phyloP scores from a whole-genome alignment of 2,888 invertebrate genomes.

The Zelleria hepariella region DNA sequence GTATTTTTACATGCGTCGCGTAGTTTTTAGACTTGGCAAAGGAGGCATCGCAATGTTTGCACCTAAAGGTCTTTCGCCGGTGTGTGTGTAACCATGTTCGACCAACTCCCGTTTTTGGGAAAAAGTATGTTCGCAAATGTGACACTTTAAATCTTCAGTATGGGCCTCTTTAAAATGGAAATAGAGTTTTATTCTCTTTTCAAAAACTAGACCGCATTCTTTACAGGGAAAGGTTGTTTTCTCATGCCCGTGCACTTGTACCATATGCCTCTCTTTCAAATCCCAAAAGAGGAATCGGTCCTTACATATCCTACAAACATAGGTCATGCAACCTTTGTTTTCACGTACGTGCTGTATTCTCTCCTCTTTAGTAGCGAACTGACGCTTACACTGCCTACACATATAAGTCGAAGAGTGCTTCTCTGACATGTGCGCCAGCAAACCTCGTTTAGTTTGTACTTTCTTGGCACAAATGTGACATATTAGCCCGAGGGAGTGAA shows the following conservation, averaged over 20 bases:
- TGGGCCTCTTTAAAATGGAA: conserved; percentile 6
- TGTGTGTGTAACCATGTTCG: conserved; percentile 18
- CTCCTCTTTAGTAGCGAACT: conserved; percentile 4
- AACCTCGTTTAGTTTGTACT: conserved; percentile 6
- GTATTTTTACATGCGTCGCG: conserved; percentile 3
- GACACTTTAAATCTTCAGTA: neutral
- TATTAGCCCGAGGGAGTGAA: neutral
- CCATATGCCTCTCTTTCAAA: conserved; percentile 2
- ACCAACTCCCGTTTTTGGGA: neutral
- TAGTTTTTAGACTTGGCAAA: neutral
- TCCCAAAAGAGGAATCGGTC: conserved; percentile 9
- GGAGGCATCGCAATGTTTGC: neutral
- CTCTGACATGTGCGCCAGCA: neutral
- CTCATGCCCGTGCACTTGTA: neutral
- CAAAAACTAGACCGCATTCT: conserved; percentile 5
- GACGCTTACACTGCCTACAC: neutral
- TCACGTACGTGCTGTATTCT: conserved; percentile 1
- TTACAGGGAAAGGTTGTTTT: conserved; percentile 5
- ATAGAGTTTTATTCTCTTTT: neutral
- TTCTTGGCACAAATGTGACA: conserved; percentile 9
- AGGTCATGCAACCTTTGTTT: conserved; percentile 2
- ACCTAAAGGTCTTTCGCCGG: conserved; percentile 6
- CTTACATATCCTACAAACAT: neutral
- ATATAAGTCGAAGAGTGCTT: neutral
- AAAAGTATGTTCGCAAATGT: conserved; percentile 3